A percentile compares a stretch with the other conserved stretches of the same genome.
Conservation (phyloP, 1,140 invertebrate species). For the Saccostrea glomerata region DNA sequence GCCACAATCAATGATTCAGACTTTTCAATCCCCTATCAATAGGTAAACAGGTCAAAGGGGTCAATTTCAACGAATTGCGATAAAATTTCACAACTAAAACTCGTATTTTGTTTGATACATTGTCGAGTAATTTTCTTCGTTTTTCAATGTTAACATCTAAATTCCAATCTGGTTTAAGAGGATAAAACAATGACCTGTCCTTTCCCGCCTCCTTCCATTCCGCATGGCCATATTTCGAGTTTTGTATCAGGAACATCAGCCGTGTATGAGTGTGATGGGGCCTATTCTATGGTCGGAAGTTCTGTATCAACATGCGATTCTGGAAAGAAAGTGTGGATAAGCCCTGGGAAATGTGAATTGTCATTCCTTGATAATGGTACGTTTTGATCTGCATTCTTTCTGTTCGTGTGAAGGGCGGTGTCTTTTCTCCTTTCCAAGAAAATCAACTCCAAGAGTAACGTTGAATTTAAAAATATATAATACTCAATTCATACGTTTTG, state of each 20-base stretch:
- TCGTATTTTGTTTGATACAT: not conserved
- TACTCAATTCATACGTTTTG: no score
- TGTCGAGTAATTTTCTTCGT: no score
- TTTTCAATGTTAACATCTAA: not conserved
- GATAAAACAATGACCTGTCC: not conserved
- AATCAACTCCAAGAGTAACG: no score
- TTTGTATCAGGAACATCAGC: not conserved
- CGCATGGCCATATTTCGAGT: not conserved
- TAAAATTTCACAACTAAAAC: not conserved
- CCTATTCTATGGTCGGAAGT: not conserved
- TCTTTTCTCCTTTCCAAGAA: no score
- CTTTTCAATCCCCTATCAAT: not conserved
- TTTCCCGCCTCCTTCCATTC: not conserved
- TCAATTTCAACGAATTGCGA: not conserved
- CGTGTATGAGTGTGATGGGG: not conserved
- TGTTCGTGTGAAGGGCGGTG: no score
- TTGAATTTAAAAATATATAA: no score
- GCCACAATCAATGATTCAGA: not conserved
- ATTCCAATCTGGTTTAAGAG: not conserved
- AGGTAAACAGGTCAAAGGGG: not conserved
- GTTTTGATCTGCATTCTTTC: not conserved
- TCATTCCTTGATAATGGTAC: conserved; percentile 4
- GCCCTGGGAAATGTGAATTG: not conserved
- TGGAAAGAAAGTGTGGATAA: not conserved
- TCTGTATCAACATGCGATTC: not conserved